Conservation (phyloP, 1,140 invertebrate species). For the Macrosteles quadrilineatus region DNA sequence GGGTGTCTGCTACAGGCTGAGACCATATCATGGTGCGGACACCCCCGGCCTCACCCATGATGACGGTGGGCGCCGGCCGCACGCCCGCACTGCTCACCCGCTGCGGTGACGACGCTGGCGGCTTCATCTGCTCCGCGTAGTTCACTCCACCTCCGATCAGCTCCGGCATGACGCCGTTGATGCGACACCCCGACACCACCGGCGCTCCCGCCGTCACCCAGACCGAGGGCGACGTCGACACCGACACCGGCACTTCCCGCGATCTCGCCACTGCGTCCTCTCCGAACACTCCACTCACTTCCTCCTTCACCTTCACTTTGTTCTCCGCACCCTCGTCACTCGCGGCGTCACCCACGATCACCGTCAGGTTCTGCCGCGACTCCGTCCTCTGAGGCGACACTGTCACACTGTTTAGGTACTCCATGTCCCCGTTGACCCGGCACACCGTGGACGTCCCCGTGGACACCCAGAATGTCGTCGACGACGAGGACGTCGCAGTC, state of each 20-base stretch:
- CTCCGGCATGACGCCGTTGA: conserved; percentile 36
- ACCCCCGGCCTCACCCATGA: conserved; percentile 88
- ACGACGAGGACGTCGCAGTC: conserved; percentile 13
- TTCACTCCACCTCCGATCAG: conserved; percentile 49
- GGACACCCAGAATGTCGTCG: conserved; percentile 36
- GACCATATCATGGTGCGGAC: conserved; percentile 92
- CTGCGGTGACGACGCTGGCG: conserved; percentile 58
- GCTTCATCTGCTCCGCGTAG: conserved; percentile 56
- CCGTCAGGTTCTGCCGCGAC: background rate
- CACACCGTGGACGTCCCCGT: conserved; percentile 35
- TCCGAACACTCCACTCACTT: conserved; percentile 54
- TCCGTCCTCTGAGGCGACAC: background rate
- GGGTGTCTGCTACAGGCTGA: conserved; percentile 58
- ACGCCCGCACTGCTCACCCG: conserved; percentile 49
- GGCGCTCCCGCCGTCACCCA: conserved; percentile 30
- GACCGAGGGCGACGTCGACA: conserved; percentile 36
- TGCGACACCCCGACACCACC: conserved; percentile 58
- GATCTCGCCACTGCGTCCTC: background rate
- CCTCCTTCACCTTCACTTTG: conserved; percentile 54
- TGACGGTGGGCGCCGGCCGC: conserved; percentile 71
- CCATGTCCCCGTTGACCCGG: conserved; percentile 36
- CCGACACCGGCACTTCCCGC: background rate
- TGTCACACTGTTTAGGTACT: background rate
- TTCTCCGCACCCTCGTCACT: background rate
- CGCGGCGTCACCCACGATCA: background rate